phyloP scores from a whole-genome alignment of 2,888 invertebrate genomes.

The Nysson spinosus region DNA sequence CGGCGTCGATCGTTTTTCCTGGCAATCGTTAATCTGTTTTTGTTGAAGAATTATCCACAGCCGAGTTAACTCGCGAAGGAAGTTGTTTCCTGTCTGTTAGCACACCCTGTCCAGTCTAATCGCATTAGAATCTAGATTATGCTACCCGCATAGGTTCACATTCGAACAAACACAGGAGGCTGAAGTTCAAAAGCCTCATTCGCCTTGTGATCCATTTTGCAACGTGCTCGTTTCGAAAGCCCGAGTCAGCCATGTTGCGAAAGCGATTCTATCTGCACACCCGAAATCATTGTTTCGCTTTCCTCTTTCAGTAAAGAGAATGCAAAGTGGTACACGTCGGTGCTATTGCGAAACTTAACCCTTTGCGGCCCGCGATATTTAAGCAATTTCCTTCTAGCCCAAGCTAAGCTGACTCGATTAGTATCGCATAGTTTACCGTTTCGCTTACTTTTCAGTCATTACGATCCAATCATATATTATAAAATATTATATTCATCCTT shows the following conservation, averaged over 20 bases:
- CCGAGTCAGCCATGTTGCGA: background rate
- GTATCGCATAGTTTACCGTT: too few species aligned
- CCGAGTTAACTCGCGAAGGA: slow-evolving; percentile 35
- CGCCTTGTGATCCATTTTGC: slow-evolving; percentile 48
- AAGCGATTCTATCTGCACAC: background rate
- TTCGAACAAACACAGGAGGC: background rate
- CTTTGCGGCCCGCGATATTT: too few species aligned
- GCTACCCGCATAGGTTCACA: slow-evolving; percentile 37
- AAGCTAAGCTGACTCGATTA: too few species aligned
- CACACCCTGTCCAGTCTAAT: slow-evolving; percentile 35
- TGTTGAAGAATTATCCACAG: slow-evolving; percentile 44
- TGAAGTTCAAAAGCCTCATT: slow-evolving; percentile 19
- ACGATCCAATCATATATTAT: too few species aligned
- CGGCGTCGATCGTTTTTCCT: background rate
- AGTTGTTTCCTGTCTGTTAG: slow-evolving; percentile 42
- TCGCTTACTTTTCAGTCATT: too few species aligned
- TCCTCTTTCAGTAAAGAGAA: slow-evolving; percentile 12
- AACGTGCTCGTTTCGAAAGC: slow-evolving; percentile 18
- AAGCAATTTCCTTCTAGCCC: too few species aligned
- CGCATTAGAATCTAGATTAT: slow-evolving; percentile 40
- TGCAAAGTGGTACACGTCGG: background rate
- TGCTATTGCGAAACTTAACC: too few species aligned
- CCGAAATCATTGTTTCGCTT: slow-evolving; percentile 1
- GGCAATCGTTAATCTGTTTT: slow-evolving; percentile 8
- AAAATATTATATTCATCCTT: too few species aligned